Evolutionary conservation across 2,113 vertebrate species (phyloP).

Genomic region (Anser brachyrhynchus): DNA sequence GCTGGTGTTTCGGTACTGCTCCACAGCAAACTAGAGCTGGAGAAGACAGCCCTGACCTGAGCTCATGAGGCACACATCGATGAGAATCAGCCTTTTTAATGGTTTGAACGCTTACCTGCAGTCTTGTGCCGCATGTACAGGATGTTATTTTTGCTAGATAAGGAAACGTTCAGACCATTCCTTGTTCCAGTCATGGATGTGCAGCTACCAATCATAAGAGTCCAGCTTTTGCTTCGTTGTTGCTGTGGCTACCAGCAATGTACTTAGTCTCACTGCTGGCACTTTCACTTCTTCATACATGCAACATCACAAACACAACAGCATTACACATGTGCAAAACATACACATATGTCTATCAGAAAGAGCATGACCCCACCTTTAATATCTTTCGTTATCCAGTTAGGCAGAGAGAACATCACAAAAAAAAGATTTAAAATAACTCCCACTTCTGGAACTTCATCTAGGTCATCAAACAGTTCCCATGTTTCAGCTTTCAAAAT

Average conservation of each 20-base stretch:
- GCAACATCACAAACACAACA: neutral
- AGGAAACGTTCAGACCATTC: neutral
- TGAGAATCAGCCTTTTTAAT: neutral
- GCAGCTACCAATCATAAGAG: neutral
- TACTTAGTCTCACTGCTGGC: neutral
- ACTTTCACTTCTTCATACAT: no score
- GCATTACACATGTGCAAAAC: no score
- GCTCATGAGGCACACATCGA: accelerated
- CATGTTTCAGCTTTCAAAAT: neutral
- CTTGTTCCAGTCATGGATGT: neutral
- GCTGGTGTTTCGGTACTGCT: neutral
- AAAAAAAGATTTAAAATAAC: neutral
- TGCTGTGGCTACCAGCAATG: neutral
- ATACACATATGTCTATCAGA: neutral
- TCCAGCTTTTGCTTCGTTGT: neutral
- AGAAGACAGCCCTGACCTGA: neutral
- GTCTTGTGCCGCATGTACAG: neutral
- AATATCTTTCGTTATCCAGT: neutral
- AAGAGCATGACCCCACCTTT: neutral
- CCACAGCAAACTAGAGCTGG: neutral
- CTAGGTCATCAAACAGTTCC: neutral
- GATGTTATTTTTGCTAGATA: neutral
- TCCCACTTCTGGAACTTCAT: neutral
- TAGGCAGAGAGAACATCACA: neutral
- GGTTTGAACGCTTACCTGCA: neutral